Conservation (phyloP, 2,888 invertebrate species). For the Drosophila helvetica region DNA sequence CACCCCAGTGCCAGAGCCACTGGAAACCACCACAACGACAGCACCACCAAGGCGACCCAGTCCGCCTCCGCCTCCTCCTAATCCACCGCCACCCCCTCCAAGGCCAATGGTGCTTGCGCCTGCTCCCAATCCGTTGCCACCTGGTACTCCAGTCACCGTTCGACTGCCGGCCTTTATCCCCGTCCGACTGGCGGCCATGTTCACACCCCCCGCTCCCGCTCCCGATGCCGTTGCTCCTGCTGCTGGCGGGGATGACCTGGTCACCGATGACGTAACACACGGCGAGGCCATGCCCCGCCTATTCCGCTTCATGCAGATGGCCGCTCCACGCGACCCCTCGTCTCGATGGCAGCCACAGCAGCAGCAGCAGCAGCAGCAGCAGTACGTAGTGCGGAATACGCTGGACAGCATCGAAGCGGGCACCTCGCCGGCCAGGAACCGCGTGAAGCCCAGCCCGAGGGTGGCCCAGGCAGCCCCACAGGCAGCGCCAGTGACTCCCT, state of each 20-base stretch:
- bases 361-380: constrained; percentile 36
- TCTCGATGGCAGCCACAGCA: background rate
- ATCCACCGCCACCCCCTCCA: constrained; percentile 24
- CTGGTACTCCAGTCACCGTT: constrained; percentile 73
- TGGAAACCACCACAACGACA: constrained; percentile 79
- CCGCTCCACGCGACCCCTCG: constrained; percentile 1
- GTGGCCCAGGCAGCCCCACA: constrained; percentile 58
- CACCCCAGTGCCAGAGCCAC: constrained; percentile 76
- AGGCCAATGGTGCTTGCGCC: constrained; percentile 12
- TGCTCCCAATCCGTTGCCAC: constrained; percentile 7
- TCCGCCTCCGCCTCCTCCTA: constrained; percentile 29
- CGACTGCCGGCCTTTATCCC: constrained; percentile 82
- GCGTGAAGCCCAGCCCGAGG: constrained; percentile 68
- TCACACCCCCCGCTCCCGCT: constrained; percentile 80
- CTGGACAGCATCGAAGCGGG: constrained; percentile 66
- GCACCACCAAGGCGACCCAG: constrained; percentile 8
- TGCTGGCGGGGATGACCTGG: constrained; percentile 26
- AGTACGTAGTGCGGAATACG: constrained; percentile 56
- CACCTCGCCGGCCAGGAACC: constrained; percentile 52
- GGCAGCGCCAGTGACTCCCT: constrained; percentile 19
- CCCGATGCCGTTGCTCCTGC: constrained; percentile 38
- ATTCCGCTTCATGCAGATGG: constrained; percentile 52
- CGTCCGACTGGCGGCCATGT: constrained; percentile 81
- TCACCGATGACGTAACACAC: constrained; percentile 10
- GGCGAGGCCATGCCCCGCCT: constrained; percentile 43